Evolutionary conservation across 2,113 vertebrate species (phyloP).

Genomic region (Nyctibius bracteatus): DNA sequence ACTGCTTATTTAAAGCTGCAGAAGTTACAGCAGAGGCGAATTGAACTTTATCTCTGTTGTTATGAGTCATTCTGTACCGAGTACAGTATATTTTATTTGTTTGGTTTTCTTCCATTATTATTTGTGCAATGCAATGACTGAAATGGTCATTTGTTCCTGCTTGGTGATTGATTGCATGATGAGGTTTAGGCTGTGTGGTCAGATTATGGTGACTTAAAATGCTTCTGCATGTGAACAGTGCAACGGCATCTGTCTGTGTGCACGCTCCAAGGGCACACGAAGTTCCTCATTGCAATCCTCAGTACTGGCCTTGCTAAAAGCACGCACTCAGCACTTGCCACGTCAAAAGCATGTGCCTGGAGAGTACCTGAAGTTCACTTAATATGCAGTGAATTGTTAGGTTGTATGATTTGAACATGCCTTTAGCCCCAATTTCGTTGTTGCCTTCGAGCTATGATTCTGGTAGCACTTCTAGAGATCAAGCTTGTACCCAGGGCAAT

Average conservation of each 20-base stretch:
- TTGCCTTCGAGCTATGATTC: neutral
- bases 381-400: neutral
- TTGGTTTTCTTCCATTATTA: neutral
- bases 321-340: neutral
- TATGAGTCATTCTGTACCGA: neutral
- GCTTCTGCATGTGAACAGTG: neutral
- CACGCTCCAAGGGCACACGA: neutral
- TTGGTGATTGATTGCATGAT: neutral
- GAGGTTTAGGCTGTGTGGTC: neutral
- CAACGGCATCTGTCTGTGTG: neutral
- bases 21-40: neutral
- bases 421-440: neutral
- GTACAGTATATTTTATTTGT: neutral
- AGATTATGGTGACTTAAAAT: neutral
- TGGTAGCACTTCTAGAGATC: neutral
- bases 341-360: neutral
- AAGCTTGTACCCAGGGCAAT: fast-evolving
- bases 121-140: neutral
- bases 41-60: neutral
- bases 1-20: conserved; percentile 3
- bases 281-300: fast-evolving
- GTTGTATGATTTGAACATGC: neutral
- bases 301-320: neutral
- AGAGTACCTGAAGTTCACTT: neutral
- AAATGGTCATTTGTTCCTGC: neutral